Evolutionary conservation across 2,797 vertebrate species (phyloP), one percentile per base, ranked within the genome.

Genomic region (Lophotriccus pileatus): DNA sequence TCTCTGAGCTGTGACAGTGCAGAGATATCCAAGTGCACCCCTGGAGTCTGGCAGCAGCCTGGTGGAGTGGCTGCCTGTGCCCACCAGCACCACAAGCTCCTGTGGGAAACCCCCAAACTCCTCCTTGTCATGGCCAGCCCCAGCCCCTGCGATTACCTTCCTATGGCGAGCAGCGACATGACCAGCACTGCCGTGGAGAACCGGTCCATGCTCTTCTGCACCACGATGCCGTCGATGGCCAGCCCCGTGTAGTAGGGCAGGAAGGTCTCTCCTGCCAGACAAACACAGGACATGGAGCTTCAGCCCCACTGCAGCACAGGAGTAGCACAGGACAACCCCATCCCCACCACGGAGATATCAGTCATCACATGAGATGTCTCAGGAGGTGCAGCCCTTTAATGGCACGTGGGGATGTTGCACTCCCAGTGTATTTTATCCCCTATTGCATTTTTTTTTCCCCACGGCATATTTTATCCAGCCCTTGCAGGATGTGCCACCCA

Each of bases 231-330:
- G 1, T 99, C 99, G 3, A 99, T 99, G 81, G 98, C 99, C 80
- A 98, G 96, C 39, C 99, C 99, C 0, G 98, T 99, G 97, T 98
- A 99, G 96, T 97, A 99, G 2, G 99, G 99, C 55, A 99, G 98
- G 93, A 99, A 99, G 49, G 98, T 98, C 95, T 99, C 99, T 91
- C 99, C 99, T 99, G 76, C 28, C 62, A 1, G 72, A 80, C 19
- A 87, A 90, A 21, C 50, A 94, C 25, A 84, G 52, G 12, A 89
- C 10, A 44, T 1, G 16, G 13, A 25, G 67, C 32, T 50, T 94
- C 66, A 93, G 72, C 41, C 44, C 6, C 46, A 55, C 13, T 1
- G 0, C 2, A 3, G 0, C 3, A 3, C 0, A 25, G 47, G 44
- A 22, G 10, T 46, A 11, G 44, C 44, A 46, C 44, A 21, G 44